phyloP scores from a whole-genome alignment of 2,797 vertebrate species.

The Ptychadena robeensis region DNA sequence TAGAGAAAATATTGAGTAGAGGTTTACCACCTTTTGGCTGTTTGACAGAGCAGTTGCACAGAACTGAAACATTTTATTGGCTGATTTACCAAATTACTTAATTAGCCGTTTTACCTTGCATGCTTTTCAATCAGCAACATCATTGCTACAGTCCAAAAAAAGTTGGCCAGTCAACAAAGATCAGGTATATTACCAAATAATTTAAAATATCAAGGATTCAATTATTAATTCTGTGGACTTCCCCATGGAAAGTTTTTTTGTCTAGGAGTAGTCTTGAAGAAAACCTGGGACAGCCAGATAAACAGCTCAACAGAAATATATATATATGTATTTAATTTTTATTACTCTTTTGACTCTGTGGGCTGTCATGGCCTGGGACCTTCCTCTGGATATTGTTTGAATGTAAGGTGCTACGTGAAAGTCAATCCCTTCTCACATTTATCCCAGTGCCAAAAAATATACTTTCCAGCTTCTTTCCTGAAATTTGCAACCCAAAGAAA shows the following conservation, averaged over 20 bases:
- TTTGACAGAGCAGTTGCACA: background rate
- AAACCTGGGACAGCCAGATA: constrained; percentile 44
- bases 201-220: constrained; percentile 16
- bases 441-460: constrained; percentile 52
- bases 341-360: constrained; percentile 47
- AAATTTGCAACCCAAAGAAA: constrained; percentile 54
- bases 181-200: constrained; percentile 9
- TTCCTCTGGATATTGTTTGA: constrained; percentile 50
- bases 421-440: constrained; percentile 41
- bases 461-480: constrained; percentile 56
- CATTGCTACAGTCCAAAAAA: no score
- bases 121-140: no score
- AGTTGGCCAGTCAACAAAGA: no score
- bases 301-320: constrained; percentile 41
- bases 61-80: no score
- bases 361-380: constrained; percentile 52
- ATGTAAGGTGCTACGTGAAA: constrained; percentile 56
- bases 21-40: background rate
- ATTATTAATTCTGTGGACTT: background rate
- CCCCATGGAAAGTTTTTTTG: constrained; percentile 16
- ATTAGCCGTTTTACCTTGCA: no score
- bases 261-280: constrained; percentile 21
- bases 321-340: constrained; percentile 40
- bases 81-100: background rate
- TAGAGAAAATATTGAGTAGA: background rate